These are phyloP conservation scores for Epizoanthus scotinus DNA, from an alignment of 92 coral and sea anemone genomes.

Conservation along the genomic window DNA sequence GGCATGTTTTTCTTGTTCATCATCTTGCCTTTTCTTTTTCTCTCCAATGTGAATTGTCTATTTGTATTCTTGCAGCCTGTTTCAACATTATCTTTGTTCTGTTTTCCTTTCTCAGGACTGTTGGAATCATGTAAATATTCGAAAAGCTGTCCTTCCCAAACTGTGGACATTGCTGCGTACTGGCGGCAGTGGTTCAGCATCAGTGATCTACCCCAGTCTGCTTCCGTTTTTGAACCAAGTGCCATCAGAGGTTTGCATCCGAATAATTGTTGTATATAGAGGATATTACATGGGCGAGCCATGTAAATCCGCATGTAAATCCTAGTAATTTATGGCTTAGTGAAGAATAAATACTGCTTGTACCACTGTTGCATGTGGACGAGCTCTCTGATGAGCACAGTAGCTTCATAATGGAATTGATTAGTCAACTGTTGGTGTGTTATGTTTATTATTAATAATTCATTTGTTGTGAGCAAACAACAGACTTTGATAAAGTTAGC, in stretches of 20 bases:
- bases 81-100: background rate
- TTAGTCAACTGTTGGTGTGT: no score
- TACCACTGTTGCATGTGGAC: background rate
- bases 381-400: background rate
- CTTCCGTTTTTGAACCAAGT: constrained; percentile 89
- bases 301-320: no score
- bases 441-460: no score
- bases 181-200: constrained; percentile 92
- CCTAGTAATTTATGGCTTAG: no score
- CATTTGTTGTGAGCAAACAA: no score
- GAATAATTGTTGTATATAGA: background rate
- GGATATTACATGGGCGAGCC: no score
- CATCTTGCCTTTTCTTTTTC: background rate
- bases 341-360: no score
- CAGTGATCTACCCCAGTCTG: constrained; percentile 69
- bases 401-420: background rate
- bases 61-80: background rate
- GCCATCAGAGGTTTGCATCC: constrained; percentile 73
- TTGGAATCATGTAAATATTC: constrained; percentile 87
- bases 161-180: constrained; percentile 79
- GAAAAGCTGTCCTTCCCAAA: constrained; percentile 96
- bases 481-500: no score
- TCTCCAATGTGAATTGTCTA: background rate
- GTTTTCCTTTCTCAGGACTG: constrained; percentile 65
- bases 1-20: background rate